Evolutionary conservation across 2,797 vertebrate species (phyloP).

Genomic region (Lindbergichthys nudifrons): DNA sequence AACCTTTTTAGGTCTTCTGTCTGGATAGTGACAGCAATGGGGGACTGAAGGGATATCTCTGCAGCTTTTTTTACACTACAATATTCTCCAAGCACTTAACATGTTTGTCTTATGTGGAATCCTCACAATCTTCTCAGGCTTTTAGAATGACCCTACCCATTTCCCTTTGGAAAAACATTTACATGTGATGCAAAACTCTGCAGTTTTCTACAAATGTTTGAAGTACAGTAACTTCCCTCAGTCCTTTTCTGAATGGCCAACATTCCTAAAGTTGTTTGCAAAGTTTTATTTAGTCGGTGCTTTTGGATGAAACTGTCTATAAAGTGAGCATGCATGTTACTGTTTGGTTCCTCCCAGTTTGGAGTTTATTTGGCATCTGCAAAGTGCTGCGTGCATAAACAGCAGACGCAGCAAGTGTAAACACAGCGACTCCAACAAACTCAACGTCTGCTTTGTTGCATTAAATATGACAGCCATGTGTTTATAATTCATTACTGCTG

Average conservation of each 20-base stretch:
- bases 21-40: slow-evolving; percentile 17
- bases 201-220: neutral
- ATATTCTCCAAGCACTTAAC: neutral
- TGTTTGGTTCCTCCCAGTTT: neutral
- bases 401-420: slow-evolving; percentile 21
- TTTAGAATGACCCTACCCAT: neutral
- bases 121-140: neutral
- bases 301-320: neutral
- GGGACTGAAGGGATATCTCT: slow-evolving; percentile 1
- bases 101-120: neutral
- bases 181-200: slow-evolving; percentile 11
- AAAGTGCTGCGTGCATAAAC: slow-evolving; percentile 36
- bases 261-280: slow-evolving; percentile 1
- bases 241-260: neutral
- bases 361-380: slow-evolving; percentile 1
- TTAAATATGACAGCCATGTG: slow-evolving; percentile 20
- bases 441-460: slow-evolving; percentile 6
- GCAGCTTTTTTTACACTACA: neutral
- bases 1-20: slow-evolving; percentile 28
- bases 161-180: neutral
- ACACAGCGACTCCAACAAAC: slow-evolving; percentile 12
- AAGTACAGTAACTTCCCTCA: neutral
- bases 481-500: slow-evolving; percentile 47
- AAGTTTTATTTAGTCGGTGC: neutral
- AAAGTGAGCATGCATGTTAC: slow-evolving; percentile 9